phyloP scores from a whole-genome alignment of 2,888 invertebrate species.

The Plagodis pulveraria region DNA sequence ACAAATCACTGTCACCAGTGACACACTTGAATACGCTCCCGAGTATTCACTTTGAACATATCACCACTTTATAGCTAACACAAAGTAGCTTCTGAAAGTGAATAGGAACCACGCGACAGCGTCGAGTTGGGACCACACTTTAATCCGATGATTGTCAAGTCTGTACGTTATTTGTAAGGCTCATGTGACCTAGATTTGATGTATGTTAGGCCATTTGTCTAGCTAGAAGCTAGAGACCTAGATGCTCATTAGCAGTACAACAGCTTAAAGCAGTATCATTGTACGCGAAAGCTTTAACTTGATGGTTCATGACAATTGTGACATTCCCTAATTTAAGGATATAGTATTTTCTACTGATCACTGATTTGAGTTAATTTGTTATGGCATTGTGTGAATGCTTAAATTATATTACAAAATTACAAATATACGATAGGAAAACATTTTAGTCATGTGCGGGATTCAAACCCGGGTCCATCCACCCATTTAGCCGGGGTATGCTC shows the following conservation, averaged over 20 bases:
- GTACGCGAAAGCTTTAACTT: not conserved
- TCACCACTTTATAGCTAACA: not conserved
- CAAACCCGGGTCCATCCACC: no score
- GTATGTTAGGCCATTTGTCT: slow-evolving; percentile 3
- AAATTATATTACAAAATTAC: no score
- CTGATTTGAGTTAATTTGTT: not conserved
- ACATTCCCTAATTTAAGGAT: not conserved
- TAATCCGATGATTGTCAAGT: slow-evolving; percentile 30
- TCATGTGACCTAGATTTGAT: slow-evolving; percentile 25
- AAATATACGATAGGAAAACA: no score
- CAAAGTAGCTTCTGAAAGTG: slow-evolving; percentile 12
- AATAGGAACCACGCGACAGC: slow-evolving; percentile 24
- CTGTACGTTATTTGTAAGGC: slow-evolving; percentile 26
- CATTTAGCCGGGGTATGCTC: no score
- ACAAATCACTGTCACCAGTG: not conserved
- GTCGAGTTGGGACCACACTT: slow-evolving; percentile 11
- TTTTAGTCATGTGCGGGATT: no score
- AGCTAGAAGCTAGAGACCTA: not conserved
- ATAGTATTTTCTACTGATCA: not conserved
- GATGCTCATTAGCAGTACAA: not conserved
- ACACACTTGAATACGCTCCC: slow-evolving; percentile 2
- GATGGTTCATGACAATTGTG: not conserved
- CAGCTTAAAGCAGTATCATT: not conserved
- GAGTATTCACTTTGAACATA: slow-evolving; percentile 16
- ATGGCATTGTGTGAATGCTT: not conserved